Evolutionary conservation across 2,797 vertebrate genomes (phyloP), one percentile per base, ranked within the genome.

Genomic region (Sparidentex hasta): DNA sequence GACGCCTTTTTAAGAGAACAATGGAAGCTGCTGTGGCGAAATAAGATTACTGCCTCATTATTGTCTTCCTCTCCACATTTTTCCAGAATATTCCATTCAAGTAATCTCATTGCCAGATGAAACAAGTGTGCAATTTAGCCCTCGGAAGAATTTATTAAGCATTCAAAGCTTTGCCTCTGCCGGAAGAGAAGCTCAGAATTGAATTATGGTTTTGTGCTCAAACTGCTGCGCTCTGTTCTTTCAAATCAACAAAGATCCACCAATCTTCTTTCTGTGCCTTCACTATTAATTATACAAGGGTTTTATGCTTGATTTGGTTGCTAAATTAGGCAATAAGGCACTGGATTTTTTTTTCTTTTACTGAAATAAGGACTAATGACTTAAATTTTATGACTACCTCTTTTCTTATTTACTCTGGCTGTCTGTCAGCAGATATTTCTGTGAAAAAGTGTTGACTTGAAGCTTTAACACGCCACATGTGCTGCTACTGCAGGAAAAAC

Each of bases 1-100:
- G 78, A 92, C 79, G 87, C 65, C 83, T 78, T 87, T 85, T 88
- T 70, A 64, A 61, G 69, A 81, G 88, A 86, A 94, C 90, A 94
- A 94, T 93, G 83, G 85, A 84, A 82, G 89, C 89, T 88, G 89
- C 88, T 87, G 90, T 87, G 78, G 84, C 87, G 89, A 90, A 92
- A 94, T 91, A 69, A 87, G 88, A 93, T 93, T 93, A 92, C 88
- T 81, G 75, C 82, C 89, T 89, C 79, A 87, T 90, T 86, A 90
- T 90, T 92, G 88, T 92, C 86, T 87, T 86, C 77, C 83, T 82
- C 86, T 66, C 76, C 75, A 76, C 85, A 71, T 63, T 90, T 91
- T 91, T 89, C 77, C 78, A 71, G 82, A 88, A 84, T 92, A 89
- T 94, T 88, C 81, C 76, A 88, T 90, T 94, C 65, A 52, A 87